These are phyloP conservation scores for Helicoverpa assulta DNA, from an alignment of 2,888 invertebrate species.

Conservation along the genomic window DNA sequence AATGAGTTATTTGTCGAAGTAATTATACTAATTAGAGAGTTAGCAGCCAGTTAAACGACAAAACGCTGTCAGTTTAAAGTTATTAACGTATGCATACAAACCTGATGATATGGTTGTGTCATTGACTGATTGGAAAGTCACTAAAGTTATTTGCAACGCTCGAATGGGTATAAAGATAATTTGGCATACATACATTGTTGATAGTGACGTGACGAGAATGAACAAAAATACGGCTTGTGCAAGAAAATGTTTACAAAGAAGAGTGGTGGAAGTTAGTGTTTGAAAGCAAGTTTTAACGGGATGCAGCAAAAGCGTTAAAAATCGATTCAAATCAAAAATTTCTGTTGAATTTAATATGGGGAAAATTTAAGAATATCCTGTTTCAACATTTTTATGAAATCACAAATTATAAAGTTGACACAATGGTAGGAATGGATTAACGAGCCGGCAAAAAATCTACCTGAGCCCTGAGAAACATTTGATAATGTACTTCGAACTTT, in stretches of 20 bases:
- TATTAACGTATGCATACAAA: slow-evolving; percentile 56
- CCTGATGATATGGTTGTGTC: slow-evolving; percentile 57
- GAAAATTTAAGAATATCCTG: too few species aligned
- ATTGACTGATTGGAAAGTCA: slow-evolving; percentile 62
- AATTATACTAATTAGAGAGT: slow-evolving; percentile 56
- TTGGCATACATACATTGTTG: slow-evolving; percentile 32
- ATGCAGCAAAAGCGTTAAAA: not conserved
- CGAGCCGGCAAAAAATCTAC: too few species aligned
- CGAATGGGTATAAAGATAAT: slow-evolving; percentile 54
- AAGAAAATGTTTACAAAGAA: slow-evolving; percentile 22
- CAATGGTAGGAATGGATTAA: too few species aligned
- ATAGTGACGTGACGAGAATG: slow-evolving; percentile 14
- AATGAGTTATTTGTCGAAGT: slow-evolving; percentile 49
- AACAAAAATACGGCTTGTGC: slow-evolving; percentile 9
- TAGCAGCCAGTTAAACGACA: slow-evolving; percentile 44
- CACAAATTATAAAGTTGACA: too few species aligned
- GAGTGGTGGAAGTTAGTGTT: not conserved
- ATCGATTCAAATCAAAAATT: not conserved
- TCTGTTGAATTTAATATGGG: not conserved
- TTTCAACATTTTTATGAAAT: too few species aligned
- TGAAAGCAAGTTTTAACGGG: slow-evolving; percentile 6
- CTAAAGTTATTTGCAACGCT: slow-evolving; percentile 58
- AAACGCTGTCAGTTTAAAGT: slow-evolving; percentile 53
- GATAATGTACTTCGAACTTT: not conserved
- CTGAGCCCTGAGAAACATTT: too few species aligned